Evolutionary conservation across 2,888 invertebrate genomes (phyloP), one percentile per base, ranked within the genome.

Genomic region (Drosophila melanosoma): DNA sequence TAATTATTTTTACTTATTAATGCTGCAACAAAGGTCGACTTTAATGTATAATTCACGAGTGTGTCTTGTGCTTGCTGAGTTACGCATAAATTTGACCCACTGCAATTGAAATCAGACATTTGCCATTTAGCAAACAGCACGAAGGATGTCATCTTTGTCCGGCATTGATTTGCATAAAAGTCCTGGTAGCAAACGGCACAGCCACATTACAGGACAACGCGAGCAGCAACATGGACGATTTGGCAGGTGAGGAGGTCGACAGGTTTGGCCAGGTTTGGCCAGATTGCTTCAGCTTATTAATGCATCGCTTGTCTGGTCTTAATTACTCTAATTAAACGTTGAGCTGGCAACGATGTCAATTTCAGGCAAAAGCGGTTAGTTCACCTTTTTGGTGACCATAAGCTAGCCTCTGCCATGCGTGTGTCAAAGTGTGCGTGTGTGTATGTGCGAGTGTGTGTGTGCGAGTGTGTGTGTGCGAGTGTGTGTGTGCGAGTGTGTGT

Each of bases 251-350:
- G 26, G 33, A 56, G 57, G 61, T 51, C 54, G 51, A 10, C 33
- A n/a, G 53, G 45, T 58, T 75, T n/a, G n/a, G 62, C 68, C 40
- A 26, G 59, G 53, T 63, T 48, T 0, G 2, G 53, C 60, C 68
- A 52, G 60, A 17, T 40, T 51, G 61, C 59, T 78, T 68, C 71
- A 75, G 87, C 79, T 81, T 83, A 83, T 83, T 81, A 86, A 81
- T 83, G 81, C 83, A 74, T 54, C 75, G 70, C 51, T 78, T 69
- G 81, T 64, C 81, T 42, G 63, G 69, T 40, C 75, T 86, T 83
- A 86, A 83, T 86, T 83, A 81, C 81, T 32, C 81, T 83, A 83
- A 83, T 83, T 83, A 86, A 86, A 83, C 69, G 74, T 64, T 72
- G 75, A 71, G 53, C 65, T 42, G 42, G 42, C 57, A 49, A 52